Evolutionary conservation across 2,113 vertebrate genomes (phyloP).

Genomic region (Phyllopteryx taeniolatus): DNA sequence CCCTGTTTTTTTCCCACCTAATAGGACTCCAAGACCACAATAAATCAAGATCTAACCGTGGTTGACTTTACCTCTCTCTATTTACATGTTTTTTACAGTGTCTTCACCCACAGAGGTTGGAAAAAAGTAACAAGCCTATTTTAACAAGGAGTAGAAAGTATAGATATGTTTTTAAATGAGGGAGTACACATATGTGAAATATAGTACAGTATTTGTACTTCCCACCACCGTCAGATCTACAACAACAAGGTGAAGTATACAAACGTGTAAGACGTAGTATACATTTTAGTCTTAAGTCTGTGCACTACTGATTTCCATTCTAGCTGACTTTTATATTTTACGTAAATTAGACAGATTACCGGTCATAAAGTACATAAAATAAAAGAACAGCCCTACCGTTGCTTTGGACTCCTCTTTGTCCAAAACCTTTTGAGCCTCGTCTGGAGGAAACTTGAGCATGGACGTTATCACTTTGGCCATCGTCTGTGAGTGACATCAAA

Average conservation of each 20-base stretch:
- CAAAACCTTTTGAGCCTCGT: constrained; percentile 91
- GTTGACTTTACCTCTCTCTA: too few relatives aligned
- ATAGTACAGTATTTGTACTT: not conserved
- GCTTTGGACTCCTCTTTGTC: constrained; percentile 88
- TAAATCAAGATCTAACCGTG: too few relatives aligned
- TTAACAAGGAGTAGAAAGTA: too few relatives aligned
- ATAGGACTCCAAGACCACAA: too few relatives aligned
- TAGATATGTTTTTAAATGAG: too few relatives aligned
- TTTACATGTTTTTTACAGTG: too few relatives aligned
- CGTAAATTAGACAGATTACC: not conserved
- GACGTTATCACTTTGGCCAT: constrained; percentile 99
- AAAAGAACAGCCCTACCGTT: constrained; percentile 71
- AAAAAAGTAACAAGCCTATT: too few relatives aligned
- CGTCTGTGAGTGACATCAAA: constrained; percentile 74
- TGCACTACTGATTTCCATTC: not conserved
- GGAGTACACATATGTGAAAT: too few relatives aligned
- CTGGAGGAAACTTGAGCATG: constrained; percentile 91
- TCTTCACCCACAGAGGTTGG: too few relatives aligned
- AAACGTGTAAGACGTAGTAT: not conserved
- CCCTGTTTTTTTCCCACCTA: too few relatives aligned
- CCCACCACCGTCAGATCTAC: not conserved
- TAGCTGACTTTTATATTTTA: not conserved
- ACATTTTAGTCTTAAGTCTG: not conserved
- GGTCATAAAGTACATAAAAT: not conserved
- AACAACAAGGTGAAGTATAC: not conserved